Evolutionary conservation across 2,888 invertebrate genomes (phyloP).

Genomic region (Cheiracanthium punctorium): DNA sequence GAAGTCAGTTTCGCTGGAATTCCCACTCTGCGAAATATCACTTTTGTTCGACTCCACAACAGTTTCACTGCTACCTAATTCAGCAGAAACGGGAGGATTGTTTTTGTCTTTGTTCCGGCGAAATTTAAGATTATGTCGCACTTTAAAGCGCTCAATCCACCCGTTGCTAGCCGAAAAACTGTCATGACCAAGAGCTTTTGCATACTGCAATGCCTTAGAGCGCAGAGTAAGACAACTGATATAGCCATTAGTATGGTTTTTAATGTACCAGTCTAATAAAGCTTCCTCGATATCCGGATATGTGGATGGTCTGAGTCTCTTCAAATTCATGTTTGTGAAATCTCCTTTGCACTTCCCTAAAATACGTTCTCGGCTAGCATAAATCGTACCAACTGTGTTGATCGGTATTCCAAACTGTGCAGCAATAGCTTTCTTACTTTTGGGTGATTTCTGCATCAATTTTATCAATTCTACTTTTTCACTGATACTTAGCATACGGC

Average conservation of each 20-base stretch:
- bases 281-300: conserved; percentile 1
- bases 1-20: too few relatives aligned
- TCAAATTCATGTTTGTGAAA: conserved; percentile 3
- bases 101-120: neutral
- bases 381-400: neutral
- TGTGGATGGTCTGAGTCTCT: neutral
- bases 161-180: conserved; percentile 4
- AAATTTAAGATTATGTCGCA: neutral
- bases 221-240: neutral
- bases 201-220: neutral
- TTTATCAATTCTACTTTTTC: conserved; percentile 8
- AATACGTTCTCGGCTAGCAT: neutral
- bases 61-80: too few relatives aligned
- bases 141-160: conserved; percentile 19
- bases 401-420: conserved; percentile 6
- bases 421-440: conserved; percentile 8
- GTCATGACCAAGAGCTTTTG: neutral
- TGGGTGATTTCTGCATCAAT: neutral
- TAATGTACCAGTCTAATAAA: conserved; percentile 15
- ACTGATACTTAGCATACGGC: neutral
- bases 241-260: neutral
- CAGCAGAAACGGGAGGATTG: too few relatives aligned
- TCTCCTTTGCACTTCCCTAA: neutral
- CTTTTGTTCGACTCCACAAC: too few relatives aligned
- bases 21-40: too few relatives aligned